Base-by-base conservation (phyloP, 2,888 invertebrate genomes). In the Agriopis aurantiaria region DNA sequence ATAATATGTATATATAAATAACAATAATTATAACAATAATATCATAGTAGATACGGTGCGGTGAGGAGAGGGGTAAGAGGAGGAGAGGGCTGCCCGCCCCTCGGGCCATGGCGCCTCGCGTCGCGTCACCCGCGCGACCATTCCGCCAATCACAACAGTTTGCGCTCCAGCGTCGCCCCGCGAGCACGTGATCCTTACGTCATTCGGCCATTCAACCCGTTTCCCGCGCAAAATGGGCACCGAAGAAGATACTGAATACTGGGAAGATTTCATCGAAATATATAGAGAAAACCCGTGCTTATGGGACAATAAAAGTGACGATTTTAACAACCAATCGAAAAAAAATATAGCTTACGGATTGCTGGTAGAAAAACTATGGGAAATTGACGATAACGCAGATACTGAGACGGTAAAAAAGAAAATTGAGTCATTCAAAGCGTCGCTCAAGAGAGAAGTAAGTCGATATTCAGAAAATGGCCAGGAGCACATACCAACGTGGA, bases 361-460 rank as follows among this genome's bases (percentile, higher is more conserved):
- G 3, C 41, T 75, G 0, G 12, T 75, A 4, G 75, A 75, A 60
- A 75, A 75, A 14, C 46, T 68, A 43, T 75, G 73, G 75, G 75
- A 75, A 9, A 46, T 68, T 0, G 57, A 73, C 33, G 61, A 45
- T 8, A 23, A 17, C 6, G 71, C 67, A 0, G 68, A 65, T 14
- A 0, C 58, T 9, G 63, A 63, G 0, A 45, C 11, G 0, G 17
- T 71, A 5, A 68, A 45, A 63, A 68, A 41, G 8, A 71, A 68
- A 8, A n/a, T 75, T 1, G 4, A 2, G 0, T 12, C 12, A 0
- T 65, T 70, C 11, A 58, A 64, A 9, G 7, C 60, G 9, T 51
- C 55, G 8, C 6, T 66, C 9, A 9, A 1, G 14, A 65, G 43
- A 58, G 68, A 69, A 51, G 5, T 60, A 3, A 8, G 10, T 8